A percentile compares a stretch with the other conserved stretches of the same genome.
These are phyloP conservation scores for Heliconius ismenius DNA, from an alignment of 2,888 invertebrate species.

Conservation along the genomic window DNA sequence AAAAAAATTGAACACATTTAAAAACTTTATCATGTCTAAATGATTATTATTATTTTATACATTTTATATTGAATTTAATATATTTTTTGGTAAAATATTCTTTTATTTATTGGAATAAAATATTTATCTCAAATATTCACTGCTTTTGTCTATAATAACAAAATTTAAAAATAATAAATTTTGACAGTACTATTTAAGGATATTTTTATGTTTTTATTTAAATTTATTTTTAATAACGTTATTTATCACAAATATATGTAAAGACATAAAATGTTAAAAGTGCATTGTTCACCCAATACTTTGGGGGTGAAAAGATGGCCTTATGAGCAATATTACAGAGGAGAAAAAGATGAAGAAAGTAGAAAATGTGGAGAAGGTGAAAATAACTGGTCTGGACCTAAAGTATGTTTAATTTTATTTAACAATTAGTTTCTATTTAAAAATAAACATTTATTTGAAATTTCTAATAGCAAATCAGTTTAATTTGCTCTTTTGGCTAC, in stretches of 20 bases:
- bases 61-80: not conserved
- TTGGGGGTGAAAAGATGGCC: slow-evolving; percentile 54
- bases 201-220: not conserved
- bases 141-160: not conserved
- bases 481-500: not conserved
- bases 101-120: not conserved
- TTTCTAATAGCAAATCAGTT: not conserved
- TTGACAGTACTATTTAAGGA: slow-evolving; percentile 3
- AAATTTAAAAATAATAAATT: not conserved
- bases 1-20: not conserved
- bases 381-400: slow-evolving; percentile 65
- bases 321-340: slow-evolving; percentile 65
- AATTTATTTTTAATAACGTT: not conserved
- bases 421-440: not conserved
- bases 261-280: slow-evolving; percentile 24
- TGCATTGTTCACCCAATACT: slow-evolving; percentile 24
- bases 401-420: slow-evolving; percentile 50
- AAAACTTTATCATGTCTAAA: not conserved
- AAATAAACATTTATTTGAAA: too few species aligned
- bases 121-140: not conserved
- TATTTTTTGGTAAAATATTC: not conserved
- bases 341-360: slow-evolving; percentile 59
- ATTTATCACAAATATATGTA: not conserved
- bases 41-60: not conserved
- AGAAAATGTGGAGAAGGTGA: slow-evolving; percentile 55